phyloP scores from a whole-genome alignment of 92 coral and sea anemone species.

The Nematostella vectensis region DNA sequence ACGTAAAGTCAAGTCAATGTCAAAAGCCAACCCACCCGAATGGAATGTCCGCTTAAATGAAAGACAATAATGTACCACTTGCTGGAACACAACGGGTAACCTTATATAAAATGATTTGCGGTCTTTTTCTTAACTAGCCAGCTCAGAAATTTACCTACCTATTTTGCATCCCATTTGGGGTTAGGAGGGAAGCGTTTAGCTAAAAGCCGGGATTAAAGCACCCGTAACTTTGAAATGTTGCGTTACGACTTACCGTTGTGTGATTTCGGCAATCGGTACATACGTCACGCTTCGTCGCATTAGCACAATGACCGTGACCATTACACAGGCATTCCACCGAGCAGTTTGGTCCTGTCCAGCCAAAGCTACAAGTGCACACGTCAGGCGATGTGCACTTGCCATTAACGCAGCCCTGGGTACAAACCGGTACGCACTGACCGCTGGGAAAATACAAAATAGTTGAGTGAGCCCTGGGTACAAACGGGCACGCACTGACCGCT shows the following conservation, averaged over 20 bases:
- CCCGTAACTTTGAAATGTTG: too few relatives aligned
- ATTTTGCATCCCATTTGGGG: too few relatives aligned
- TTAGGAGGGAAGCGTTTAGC: too few relatives aligned
- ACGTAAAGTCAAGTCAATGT: neutral
- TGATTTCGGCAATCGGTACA: constrained; percentile 66
- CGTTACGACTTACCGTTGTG: constrained; percentile 79
- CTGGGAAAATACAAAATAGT: constrained; percentile 21
- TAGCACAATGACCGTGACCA: constrained; percentile 80
- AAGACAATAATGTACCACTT: too few relatives aligned
- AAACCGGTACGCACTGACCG: constrained; percentile 59
- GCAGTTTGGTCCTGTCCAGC: constrained; percentile 81
- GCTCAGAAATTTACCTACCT: too few relatives aligned
- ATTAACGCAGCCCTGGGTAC: constrained; percentile 67
- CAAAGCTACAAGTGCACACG: constrained; percentile 70
- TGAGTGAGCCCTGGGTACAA: constrained; percentile 77
- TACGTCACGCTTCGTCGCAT: constrained; percentile 42
- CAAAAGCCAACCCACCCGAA: too few relatives aligned
- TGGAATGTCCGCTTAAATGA: too few relatives aligned
- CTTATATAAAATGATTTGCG: too few relatives aligned
- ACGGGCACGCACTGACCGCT: constrained; percentile 62
- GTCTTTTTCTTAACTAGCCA: too few relatives aligned
- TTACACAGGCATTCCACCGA: constrained; percentile 64
- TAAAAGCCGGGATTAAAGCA: too few relatives aligned
- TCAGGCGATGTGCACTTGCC: constrained; percentile 83
- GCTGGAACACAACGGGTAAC: too few relatives aligned